Base-by-base conservation (phyloP, 2,888 invertebrate genomes). In the Chymomyza caudatula region DNA sequence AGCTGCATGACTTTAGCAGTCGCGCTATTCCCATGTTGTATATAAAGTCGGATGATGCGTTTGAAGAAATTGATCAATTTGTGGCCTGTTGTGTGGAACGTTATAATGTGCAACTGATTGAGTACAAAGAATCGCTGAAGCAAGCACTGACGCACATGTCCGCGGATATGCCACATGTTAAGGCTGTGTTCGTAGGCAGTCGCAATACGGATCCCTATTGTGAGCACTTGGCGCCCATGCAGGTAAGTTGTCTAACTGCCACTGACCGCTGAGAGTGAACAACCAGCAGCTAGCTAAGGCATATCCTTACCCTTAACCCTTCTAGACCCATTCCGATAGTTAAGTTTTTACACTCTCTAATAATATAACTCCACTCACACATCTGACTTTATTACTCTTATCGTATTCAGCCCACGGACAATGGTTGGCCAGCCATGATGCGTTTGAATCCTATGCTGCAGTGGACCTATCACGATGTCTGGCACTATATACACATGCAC, bases 141-240 rank as follows among this genome's bases (percentile, higher is more conserved):
- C 90, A 91, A 17, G 95, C 95, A 0, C 90, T 99, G 44, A 89
- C 90, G 13, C 90, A 91, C 44, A 90, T 98, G 65, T 90, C 95
- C 52, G 87, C 91, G 0, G 90, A 92, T 11, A 92, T 92, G 82
- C 90, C 89, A 0, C 89, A 92, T 55, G 91, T 98, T 25, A 95
- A 95, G 88, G 97, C 96, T 0, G 95, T 96, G 62, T 91, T 99
- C 4, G 97, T 99, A 96, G 99, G 99, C 6, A 96, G 96, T 3
- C 92, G 99, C 69, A 92, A 93, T 60, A 95, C 95, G 0, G 99
- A 99, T 91, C 98, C 98, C 0, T 94, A 93, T 86, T 94, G 96
- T 57, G 91, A 93, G 73, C 90, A 93, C 74, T 90, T 97, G 59
- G 88, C 92, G 43, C 90, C 92, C 69, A 94, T 96, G 91, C 93